Evolutionary conservation across 2,113 vertebrate genomes (phyloP).

Genomic region (Ploceus nigricollis): DNA sequence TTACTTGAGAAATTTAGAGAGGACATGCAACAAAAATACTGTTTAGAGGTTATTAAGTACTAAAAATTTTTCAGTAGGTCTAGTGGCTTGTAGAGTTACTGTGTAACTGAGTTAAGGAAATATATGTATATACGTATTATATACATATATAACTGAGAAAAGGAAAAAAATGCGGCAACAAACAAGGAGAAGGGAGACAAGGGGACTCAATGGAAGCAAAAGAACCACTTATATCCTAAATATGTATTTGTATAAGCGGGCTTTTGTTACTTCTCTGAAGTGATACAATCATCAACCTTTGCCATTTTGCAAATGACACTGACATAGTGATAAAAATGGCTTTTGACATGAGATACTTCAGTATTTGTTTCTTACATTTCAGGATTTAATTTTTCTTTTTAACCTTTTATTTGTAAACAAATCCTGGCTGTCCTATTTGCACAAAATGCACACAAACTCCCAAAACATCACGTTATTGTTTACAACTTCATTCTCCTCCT

Average conservation of each 20-base stretch:
- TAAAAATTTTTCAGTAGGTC: neutral
- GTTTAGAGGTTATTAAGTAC: neutral
- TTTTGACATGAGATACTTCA: neutral
- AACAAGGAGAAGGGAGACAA: neutral
- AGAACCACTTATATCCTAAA: neutral
- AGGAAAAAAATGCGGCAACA: neutral
- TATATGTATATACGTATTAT: no score
- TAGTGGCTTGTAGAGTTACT: neutral
- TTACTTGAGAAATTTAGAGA: neutral
- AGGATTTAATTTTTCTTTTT: neutral
- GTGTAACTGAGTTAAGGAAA: neutral
- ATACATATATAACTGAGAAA: neutral
- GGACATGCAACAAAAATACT: neutral
- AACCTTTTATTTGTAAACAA: neutral
- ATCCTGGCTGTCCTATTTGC: neutral
- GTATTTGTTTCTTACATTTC: neutral
- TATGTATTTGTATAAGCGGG: neutral
- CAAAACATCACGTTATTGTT: neutral
- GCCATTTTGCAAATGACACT: neutral
- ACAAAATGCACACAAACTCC: neutral
- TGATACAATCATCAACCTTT: neutral
- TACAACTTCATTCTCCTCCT: neutral
- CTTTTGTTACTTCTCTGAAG: neutral
- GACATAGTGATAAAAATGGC: neutral
- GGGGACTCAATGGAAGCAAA: neutral